Percentiles rank a stretch among this genome's conserved stretches.
These are phyloP conservation scores for Crossocerus cetratus DNA, from an alignment of 2,888 invertebrate genomes.

Conservation along the genomic window DNA sequence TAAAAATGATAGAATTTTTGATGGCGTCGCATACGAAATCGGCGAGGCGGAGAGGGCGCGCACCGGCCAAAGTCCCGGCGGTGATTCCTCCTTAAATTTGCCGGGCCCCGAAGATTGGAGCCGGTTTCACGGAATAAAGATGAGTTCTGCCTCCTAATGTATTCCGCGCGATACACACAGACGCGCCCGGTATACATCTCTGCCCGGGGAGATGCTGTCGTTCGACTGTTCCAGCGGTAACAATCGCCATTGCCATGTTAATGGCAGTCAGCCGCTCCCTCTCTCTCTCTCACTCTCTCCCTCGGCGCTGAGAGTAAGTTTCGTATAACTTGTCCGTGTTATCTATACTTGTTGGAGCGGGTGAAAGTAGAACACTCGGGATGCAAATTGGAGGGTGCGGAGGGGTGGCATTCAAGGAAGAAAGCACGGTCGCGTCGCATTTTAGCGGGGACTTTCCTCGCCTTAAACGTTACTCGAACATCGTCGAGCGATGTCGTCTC, in stretches of 20 bases:
- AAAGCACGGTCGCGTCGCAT: too few species aligned
- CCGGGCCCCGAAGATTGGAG: background rate
- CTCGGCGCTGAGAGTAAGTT: conserved; percentile 21
- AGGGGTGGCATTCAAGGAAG: too few species aligned
- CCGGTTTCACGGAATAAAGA: conserved; percentile 39
- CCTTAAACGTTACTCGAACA: too few species aligned
- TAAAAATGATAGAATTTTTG: too few species aligned
- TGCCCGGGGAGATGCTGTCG: conserved; percentile 52
- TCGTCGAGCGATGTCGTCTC: too few species aligned
- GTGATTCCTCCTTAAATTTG: background rate
- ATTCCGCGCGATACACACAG: conserved; percentile 55
- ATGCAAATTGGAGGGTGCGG: conserved; percentile 33
- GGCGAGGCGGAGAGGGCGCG: too few species aligned
- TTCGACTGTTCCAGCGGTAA: conserved; percentile 45
- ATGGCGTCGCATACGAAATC: too few species aligned
- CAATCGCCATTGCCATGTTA: conserved; percentile 59
- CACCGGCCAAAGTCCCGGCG: too few species aligned
- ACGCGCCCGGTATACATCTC: conserved; percentile 33
- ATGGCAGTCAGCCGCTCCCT: conserved; percentile 34
- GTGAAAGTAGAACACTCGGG: conserved; percentile 7
- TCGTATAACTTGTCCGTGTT: conserved; percentile 41
- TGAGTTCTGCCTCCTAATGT: conserved; percentile 58
- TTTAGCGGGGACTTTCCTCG: too few species aligned
- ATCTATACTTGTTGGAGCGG: conserved; percentile 27
- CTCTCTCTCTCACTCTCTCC: conserved; percentile 39